These are phyloP conservation scores for Ptychoptera contaminata DNA, from an alignment of 2,888 invertebrate species.

Conservation along the genomic window DNA sequence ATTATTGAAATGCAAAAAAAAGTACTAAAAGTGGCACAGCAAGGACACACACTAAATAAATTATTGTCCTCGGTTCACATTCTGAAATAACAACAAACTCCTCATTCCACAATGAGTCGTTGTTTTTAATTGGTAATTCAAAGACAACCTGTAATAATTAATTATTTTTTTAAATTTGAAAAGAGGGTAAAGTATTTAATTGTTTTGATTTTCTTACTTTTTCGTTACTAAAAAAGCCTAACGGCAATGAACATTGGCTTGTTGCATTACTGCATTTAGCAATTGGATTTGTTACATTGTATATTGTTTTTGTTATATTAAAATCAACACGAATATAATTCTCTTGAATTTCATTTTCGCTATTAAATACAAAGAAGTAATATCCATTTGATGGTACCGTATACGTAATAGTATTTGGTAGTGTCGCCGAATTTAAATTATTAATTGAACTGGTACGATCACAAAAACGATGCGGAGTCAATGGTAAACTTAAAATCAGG, in stretches of 20 bases:
- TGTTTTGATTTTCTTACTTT: no score
- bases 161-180: no score
- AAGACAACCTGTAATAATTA: constrained; percentile 32
- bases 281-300: constrained; percentile 46
- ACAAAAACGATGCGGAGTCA: constrained; percentile 47
- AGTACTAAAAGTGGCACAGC: constrained; percentile 56
- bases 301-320: constrained; percentile 51
- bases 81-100: constrained; percentile 57
- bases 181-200: no score
- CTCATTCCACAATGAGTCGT: constrained; percentile 55
- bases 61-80: constrained; percentile 54
- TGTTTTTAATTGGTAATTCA: constrained; percentile 46
- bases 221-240: constrained; percentile 53
- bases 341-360: constrained; percentile 58
- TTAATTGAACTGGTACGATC: constrained; percentile 25
- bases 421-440: constrained; percentile 35
- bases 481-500: constrained; percentile 51
- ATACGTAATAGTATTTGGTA: constrained; percentile 48
- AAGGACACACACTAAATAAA: constrained; percentile 52
- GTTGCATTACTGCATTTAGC: constrained; percentile 47
- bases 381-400: constrained; percentile 62
- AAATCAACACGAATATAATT: constrained; percentile 55
- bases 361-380: constrained; percentile 71
- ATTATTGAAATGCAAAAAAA: constrained; percentile 51
- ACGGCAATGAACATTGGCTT: constrained; percentile 41